Conservation (phyloP, 2,797 vertebrate species). For the Cynopterus sphinx region DNA sequence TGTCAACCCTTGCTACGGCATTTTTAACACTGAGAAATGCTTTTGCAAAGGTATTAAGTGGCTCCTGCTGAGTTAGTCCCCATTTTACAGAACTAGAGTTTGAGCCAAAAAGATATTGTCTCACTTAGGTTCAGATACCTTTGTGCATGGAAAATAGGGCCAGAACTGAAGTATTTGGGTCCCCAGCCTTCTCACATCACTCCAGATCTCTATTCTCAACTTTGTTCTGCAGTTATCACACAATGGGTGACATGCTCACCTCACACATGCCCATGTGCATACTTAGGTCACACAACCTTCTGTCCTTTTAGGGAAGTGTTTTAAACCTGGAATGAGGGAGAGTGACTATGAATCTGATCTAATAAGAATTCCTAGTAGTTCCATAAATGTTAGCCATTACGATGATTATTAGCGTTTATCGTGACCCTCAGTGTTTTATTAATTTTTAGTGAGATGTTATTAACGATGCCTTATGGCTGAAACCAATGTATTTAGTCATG, state of each 20-base stretch:
- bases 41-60: neutral
- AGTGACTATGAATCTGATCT: neutral
- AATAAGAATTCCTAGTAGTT: neutral
- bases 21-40: neutral
- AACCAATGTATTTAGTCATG: neutral
- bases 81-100: neutral
- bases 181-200: neutral
- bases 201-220: neutral
- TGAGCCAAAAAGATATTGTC: neutral
- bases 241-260: neutral
- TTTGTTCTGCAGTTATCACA: neutral
- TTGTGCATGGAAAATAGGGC: neutral
- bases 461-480: neutral
- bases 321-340: neutral
- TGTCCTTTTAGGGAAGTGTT: neutral
- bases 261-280: neutral
- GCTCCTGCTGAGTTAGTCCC: neutral
- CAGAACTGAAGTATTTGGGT: neutral
- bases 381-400: neutral
- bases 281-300: neutral
- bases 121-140: neutral
- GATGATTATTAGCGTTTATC: neutral
- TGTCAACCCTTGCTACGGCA: neutral
- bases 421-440: neutral
- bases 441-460: constrained; percentile 3